Percentiles rank a stretch among this genome's conserved stretches.
phyloP scores from a whole-genome alignment of 2,797 vertebrate species.

The Rhynchotus rufescens region DNA sequence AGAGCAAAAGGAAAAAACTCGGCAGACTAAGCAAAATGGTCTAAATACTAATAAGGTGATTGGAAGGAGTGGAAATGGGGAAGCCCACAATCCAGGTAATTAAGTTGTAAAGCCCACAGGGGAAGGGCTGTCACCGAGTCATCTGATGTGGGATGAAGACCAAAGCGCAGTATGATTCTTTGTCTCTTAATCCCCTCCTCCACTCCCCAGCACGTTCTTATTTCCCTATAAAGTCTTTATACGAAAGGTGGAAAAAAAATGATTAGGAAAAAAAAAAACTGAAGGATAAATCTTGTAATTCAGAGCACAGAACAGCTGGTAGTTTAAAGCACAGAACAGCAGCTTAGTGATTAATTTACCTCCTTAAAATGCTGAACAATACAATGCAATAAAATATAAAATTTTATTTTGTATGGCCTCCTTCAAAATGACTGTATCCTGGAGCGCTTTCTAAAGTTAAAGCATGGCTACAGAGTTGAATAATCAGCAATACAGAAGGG shows the following conservation, averaged over 20 bases:
- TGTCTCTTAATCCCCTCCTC: constrained; percentile 62
- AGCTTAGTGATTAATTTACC: constrained; percentile 81
- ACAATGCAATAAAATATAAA: constrained; percentile 53
- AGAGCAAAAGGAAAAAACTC: constrained; percentile 15
- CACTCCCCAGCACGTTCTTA: constrained; percentile 49
- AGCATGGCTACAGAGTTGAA: constrained; percentile 51
- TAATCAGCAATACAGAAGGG: constrained; percentile 45
- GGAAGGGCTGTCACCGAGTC: constrained; percentile 61
- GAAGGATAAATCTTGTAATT: constrained; percentile 81
- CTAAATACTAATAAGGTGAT: constrained; percentile 57
- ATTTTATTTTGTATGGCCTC: constrained; percentile 38
- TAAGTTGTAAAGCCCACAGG: constrained; percentile 69
- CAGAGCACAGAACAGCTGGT: constrained; percentile 79
- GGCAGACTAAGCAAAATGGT: not conserved
- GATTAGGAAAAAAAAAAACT: constrained; percentile 59
- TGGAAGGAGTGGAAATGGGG: constrained; percentile 44
- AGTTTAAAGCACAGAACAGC: constrained; percentile 78
- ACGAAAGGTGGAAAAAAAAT: constrained; percentile 26
- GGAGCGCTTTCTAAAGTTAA: constrained; percentile 44
- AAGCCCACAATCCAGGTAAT: constrained; percentile 66
- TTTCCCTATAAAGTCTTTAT: constrained; percentile 62
- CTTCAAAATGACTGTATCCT: not conserved
- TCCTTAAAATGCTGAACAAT: constrained; percentile 80
- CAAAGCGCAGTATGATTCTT: constrained; percentile 44
- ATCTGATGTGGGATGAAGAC: constrained; percentile 65